Percentiles rank a stretch among this genome's conserved stretches.
Conservation (phyloP, 2,888 invertebrate genomes). For the Syrista parreyssii region DNA sequence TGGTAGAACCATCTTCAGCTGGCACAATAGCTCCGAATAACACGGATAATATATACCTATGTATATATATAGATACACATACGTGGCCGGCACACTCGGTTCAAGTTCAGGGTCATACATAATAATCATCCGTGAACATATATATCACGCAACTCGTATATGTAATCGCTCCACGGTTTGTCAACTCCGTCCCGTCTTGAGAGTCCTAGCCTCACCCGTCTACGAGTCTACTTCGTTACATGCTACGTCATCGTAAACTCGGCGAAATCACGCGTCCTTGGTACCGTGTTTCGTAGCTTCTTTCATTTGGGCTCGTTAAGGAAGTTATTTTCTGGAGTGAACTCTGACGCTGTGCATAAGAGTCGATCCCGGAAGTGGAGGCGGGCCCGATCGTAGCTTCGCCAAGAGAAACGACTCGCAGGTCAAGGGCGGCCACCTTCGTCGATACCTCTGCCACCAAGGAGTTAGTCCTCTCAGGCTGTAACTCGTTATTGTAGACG, state of each 20-base stretch:
- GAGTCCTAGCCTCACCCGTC: neutral
- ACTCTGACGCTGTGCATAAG: neutral
- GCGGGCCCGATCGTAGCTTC: neutral
- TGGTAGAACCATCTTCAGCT: too few species aligned
- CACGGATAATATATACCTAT: too few species aligned
- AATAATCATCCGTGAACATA: neutral
- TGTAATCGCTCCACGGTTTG: neutral
- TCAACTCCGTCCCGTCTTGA: neutral
- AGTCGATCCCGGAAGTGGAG: neutral
- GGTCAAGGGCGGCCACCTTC: neutral
- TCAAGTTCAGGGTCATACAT: conserved; percentile 41
- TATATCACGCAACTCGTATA: neutral
- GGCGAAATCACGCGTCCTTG: neutral
- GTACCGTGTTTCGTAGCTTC: neutral
- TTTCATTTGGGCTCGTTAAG: neutral
- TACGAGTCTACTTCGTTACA: neutral
- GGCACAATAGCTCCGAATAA: too few species aligned
- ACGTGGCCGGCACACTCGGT: conserved; percentile 12
- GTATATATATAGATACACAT: neutral
- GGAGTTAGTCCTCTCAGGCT: neutral
- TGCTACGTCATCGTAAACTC: neutral
- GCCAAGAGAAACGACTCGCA: neutral
- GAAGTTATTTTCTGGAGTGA: neutral
- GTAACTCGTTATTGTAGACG: neutral
- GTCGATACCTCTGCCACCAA: neutral